Evolutionary conservation across 2,888 invertebrate genomes (phyloP), one percentile per base, ranked within the genome.

Genomic region (Papilio elwesi): DNA sequence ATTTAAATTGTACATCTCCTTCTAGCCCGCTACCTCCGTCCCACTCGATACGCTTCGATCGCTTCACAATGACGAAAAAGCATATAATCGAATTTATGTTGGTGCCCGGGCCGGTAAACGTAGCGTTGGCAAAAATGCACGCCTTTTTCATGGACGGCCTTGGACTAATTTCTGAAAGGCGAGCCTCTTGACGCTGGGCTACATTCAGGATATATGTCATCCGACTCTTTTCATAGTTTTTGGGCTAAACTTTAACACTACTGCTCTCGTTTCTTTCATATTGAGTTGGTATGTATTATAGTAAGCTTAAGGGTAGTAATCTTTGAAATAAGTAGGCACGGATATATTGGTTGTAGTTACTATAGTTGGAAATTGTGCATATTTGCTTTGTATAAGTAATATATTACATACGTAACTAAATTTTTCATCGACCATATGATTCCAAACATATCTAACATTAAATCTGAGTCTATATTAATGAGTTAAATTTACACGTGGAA

Each of bases 71-170:
- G 91, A 92, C 92, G 92, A 92, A 93, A 92, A 92, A 89, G 89
- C 82, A 87, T 87, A 90, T 93, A 90, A 93, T 93, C 92, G 88
- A 92, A 92, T 93, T 92, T 92, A 91, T 92, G 90, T 88, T 79
- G 85, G 84, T 82, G 80, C 83, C 83, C 74, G 79, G 78, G 79
- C 79, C 78, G 74, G 75, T 80, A 77, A 74, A 73, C 69, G 88
- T 88, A 92, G 74, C 7, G 91, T 82, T 72, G 43, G 87, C 81
- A 91, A 75, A 86, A 81, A 67, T 73, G 69, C 74, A 76, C 76
- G 75, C 63, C 53, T 48, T 71, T 80, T 71, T 63, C 51, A 70
- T 72, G 62, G 70, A 70, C 70, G 87, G 85, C 90, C 90, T 90
- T 90, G 90, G 87, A 80, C 81, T 78, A 80, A 69, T 74, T 79